phyloP scores from a whole-genome alignment of 1,140 invertebrate species.

The Thaumetopoea pityocampa region DNA sequence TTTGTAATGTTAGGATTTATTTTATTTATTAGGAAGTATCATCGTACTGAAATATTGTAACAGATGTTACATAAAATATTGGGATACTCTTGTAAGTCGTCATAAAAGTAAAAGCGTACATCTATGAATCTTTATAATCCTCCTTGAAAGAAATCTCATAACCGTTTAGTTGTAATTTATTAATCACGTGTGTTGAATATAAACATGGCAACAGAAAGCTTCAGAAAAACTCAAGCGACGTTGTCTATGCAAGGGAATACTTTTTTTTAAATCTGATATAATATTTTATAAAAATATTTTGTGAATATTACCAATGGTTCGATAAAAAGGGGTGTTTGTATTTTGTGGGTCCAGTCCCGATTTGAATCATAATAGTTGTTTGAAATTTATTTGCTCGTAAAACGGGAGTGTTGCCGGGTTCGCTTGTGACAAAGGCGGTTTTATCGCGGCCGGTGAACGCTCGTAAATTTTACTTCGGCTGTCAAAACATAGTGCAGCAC shows the following conservation, averaged over 20 bases:
- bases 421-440: constrained; percentile 66
- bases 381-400: constrained; percentile 72
- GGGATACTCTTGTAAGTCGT: constrained; percentile 15
- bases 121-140: constrained; percentile 28
- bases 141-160: constrained; percentile 31
- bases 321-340: constrained; percentile 58
- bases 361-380: constrained; percentile 74
- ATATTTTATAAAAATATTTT: constrained; percentile 56
- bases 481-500: constrained; percentile 41
- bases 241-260: constrained; percentile 9
- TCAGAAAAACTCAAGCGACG: constrained; percentile 9
- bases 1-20: too few relatives aligned
- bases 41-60: constrained; percentile 26
- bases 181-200: constrained; percentile 25
- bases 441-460: constrained; percentile 56
- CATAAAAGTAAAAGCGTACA: constrained; percentile 29
- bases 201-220: constrained; percentile 38
- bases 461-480: constrained; percentile 65
- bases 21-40: not conserved
- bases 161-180: constrained; percentile 33
- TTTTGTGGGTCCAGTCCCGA: constrained; percentile 54
- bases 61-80: constrained; percentile 28
- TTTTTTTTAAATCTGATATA: constrained; percentile 28
- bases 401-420: constrained; percentile 52
- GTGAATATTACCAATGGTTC: constrained; percentile 46